phyloP scores from a whole-genome alignment of 2,113 vertebrate species.

The Columba livia region DNA sequence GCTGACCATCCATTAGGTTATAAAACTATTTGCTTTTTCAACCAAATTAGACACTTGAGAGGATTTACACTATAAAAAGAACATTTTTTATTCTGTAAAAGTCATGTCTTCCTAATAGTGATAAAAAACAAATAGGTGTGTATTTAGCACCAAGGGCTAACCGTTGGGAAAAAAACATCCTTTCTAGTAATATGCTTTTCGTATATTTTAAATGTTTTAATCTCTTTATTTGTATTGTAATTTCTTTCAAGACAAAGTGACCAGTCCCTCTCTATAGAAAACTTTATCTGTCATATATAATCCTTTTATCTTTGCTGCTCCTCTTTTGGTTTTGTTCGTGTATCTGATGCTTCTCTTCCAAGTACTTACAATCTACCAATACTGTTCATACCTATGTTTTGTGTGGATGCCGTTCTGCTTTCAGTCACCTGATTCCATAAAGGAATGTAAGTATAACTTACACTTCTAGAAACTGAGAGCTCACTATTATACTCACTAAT shows the following conservation, averaged over 20 bases:
- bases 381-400: not conserved
- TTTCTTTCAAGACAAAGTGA: not conserved
- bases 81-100: not conserved
- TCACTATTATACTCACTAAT: not conserved
- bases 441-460: not conserved
- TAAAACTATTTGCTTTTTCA: slow-evolving; percentile 15
- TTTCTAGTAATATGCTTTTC: not conserved
- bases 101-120: not conserved
- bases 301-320: not conserved
- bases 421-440: not conserved
- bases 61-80: not conserved
- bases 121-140: not conserved
- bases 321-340: not conserved
- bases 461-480: not conserved
- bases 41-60: not conserved
- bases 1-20: not conserved
- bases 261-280: not conserved
- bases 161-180: not conserved
- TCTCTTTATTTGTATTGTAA: not conserved
- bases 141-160: not conserved
- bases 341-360: not conserved
- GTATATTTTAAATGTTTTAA: not conserved
- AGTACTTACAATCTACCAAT: not conserved
- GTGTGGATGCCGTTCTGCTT: not conserved
- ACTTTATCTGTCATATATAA: not conserved